Evolutionary conservation across 1,140 invertebrate genomes (phyloP).

Genomic region (Propsilocerus akamusi): DNA sequence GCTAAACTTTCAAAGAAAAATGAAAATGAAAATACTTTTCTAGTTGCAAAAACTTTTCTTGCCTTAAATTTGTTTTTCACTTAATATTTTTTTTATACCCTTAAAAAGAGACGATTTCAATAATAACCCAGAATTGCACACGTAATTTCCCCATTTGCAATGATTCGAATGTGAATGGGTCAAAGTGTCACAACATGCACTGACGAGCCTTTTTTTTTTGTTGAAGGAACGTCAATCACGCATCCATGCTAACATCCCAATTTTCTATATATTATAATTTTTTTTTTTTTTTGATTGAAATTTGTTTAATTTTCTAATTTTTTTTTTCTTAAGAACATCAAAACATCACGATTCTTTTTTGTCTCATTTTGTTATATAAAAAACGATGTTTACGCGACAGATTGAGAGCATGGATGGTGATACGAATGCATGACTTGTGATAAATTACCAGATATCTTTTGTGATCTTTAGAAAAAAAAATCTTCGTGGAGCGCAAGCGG

Average conservation of each 20-base stretch:
- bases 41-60: slow-evolving; percentile 4
- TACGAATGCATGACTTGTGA: too few relatives aligned
- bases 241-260: too few relatives aligned
- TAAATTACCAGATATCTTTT: too few relatives aligned
- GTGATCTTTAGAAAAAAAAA: too few relatives aligned
- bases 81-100: slow-evolving; percentile 5
- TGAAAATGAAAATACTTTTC: slow-evolving; percentile 3
- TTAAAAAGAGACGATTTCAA: background rate
- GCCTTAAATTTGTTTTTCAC: slow-evolving; percentile 1
- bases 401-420: too few relatives aligned
- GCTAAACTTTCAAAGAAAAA: slow-evolving; percentile 1
- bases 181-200: background rate
- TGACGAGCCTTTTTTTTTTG: background rate
- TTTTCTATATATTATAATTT: too few relatives aligned
- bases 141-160: background rate
- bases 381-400: slow-evolving; percentile 6
- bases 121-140: slow-evolving; percentile 1
- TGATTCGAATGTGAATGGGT: background rate
- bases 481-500: too few relatives aligned
- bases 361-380: too few relatives aligned
- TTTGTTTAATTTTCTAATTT: slow-evolving; percentile 3
- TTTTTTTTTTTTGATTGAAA: background rate
- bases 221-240: too few relatives aligned
- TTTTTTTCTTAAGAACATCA: background rate
- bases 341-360: slow-evolving; percentile 1